phyloP scores from a whole-genome alignment of 2,888 invertebrate genomes.

The Drosophila atroscutellata region DNA sequence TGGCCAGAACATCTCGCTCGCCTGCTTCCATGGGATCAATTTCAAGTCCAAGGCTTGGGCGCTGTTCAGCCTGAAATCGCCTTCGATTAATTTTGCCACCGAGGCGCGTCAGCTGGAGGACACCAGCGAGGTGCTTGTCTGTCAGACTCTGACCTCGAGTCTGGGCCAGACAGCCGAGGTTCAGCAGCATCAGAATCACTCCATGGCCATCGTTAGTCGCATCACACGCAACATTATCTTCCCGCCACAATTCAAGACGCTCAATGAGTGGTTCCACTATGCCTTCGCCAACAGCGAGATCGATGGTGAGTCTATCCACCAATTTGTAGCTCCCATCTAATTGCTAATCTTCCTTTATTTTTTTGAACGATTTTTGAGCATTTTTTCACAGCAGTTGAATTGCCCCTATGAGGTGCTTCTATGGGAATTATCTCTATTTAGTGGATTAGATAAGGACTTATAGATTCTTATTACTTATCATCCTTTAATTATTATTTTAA shows the following conservation, averaged over 20 bases:
- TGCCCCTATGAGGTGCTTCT: no score
- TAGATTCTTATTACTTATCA: no score
- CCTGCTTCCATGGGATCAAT: slow-evolving; percentile 98
- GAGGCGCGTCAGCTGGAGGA: slow-evolving; percentile 95
- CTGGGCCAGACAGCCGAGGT: slow-evolving; percentile 90
- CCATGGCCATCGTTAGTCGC: slow-evolving; percentile 97
- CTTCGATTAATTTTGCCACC: slow-evolving; percentile 95
- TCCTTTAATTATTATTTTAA: no score
- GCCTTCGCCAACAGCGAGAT: slow-evolving; percentile 97
- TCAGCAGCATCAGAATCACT: slow-evolving; percentile 89
- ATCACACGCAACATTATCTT: slow-evolving; percentile 96
- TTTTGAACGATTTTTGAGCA: no score
- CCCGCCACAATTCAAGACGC: slow-evolving; percentile 97
- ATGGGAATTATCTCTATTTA: no score
- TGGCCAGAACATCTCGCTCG: slow-evolving; percentile 95
- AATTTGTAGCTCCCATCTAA: background rate
- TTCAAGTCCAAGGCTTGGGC: slow-evolving; percentile 99
- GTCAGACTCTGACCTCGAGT: slow-evolving; percentile 95
- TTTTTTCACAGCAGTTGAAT: no score
- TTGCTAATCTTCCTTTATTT: background rate
- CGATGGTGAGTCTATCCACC: slow-evolving; percentile 89
- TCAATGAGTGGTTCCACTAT: slow-evolving; percentile 98
- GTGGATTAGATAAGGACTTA: no score
- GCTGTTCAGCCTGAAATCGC: slow-evolving; percentile 96
- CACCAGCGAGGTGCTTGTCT: slow-evolving; percentile 91